Conservation (phyloP, 1,140 invertebrate genomes). For the Atta texana region DNA sequence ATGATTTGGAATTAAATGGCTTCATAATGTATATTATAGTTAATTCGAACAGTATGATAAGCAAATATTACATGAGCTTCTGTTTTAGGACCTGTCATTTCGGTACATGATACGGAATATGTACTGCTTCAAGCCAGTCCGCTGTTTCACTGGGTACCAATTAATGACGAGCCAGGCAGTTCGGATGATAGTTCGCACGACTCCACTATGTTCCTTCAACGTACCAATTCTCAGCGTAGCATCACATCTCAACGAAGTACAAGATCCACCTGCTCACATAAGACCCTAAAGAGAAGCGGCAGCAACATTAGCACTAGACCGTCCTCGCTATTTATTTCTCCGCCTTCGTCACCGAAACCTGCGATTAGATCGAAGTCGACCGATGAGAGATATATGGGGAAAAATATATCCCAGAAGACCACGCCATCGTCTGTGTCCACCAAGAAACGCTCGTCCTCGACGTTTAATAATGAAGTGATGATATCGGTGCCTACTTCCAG, state of each 20-base stretch:
- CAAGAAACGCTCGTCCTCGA: conserved; percentile 50
- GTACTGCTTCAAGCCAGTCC: conserved; percentile 87
- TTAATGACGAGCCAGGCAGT: conserved; percentile 77
- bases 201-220: conserved; percentile 81
- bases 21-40: conserved; percentile 8
- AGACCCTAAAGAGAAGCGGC: conserved; percentile 38
- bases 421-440: conserved; percentile 29
- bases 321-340: conserved; percentile 78
- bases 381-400: conserved; percentile 76
- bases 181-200: conserved; percentile 80
- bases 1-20: neutral
- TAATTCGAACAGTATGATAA: neutral
- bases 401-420: conserved; percentile 64
- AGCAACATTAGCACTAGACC: conserved; percentile 67
- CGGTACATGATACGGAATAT: conserved; percentile 86
- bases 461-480: conserved; percentile 70
- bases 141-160: conserved; percentile 86
- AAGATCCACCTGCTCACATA: conserved; percentile 73
- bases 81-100: conserved; percentile 67
- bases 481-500: conserved; percentile 73
- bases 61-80: conserved; percentile 32
- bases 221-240: conserved; percentile 84
- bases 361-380: conserved; percentile 79
- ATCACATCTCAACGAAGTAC: conserved; percentile 82
- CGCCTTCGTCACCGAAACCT: conserved; percentile 78